Conservation (phyloP, 2,888 invertebrate species). For the Dusona sp. region DNA sequence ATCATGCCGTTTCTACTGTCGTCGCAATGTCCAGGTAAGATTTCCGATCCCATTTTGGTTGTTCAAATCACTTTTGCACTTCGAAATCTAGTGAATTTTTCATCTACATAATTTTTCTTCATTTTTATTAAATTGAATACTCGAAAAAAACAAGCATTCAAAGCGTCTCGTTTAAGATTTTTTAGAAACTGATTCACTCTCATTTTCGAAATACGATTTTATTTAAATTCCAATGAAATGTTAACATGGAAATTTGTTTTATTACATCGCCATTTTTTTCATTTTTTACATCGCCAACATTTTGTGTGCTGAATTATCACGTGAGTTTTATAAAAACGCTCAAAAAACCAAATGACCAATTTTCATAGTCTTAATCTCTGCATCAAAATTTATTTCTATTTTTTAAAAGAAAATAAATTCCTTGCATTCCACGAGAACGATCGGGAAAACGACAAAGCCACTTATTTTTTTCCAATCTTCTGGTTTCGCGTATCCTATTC, state of each 20-base stretch:
- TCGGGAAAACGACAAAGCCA: background rate
- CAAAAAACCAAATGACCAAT: background rate
- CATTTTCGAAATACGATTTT: background rate
- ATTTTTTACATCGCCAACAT: slow-evolving; percentile 17
- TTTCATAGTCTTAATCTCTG: background rate
- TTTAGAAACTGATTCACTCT: background rate
- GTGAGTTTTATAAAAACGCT: slow-evolving; percentile 7
- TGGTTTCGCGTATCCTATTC: background rate
- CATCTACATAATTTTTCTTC: background rate
- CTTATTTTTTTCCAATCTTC: background rate
- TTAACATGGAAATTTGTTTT: background rate
- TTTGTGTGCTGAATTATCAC: background rate
- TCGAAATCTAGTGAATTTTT: background rate
- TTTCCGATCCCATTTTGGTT: background rate
- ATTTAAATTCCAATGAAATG: background rate
- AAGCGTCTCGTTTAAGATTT: background rate
- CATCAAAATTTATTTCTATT: background rate
- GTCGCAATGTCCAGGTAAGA: slow-evolving; percentile 90
- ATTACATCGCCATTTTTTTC: background rate
- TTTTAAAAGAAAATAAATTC: background rate
- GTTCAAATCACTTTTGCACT: background rate
- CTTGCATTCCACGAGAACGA: background rate
- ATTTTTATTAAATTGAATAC: background rate
- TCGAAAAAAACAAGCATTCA: background rate
- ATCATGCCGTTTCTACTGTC: slow-evolving; percentile 97